Conservation (phyloP, 2,797 vertebrate species). For the Falco naumanni region DNA sequence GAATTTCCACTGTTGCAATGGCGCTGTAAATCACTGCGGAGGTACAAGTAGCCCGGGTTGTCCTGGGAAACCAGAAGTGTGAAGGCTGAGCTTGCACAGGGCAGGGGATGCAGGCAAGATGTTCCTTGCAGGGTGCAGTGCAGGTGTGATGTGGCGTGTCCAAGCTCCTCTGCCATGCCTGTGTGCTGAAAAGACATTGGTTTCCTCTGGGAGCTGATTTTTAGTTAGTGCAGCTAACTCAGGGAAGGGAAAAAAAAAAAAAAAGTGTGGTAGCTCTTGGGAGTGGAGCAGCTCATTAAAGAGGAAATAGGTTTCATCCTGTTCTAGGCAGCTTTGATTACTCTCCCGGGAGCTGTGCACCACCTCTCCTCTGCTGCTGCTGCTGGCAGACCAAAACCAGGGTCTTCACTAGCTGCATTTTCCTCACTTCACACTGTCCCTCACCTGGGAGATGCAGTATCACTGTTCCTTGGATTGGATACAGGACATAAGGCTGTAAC, state of each 20-base stretch:
- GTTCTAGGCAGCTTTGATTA: neutral
- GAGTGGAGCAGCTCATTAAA: neutral
- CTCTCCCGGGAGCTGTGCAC: neutral
- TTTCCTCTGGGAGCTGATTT: neutral
- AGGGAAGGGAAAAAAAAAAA: no score
- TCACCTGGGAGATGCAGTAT: neutral
- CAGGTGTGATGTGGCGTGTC: neutral
- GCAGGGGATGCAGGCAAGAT: neutral
- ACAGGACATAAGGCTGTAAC: accelerated
- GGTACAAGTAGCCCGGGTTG: neutral
- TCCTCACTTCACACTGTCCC: neutral
- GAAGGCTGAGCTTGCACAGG: neutral
- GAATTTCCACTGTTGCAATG: accelerated
- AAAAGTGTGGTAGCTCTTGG: neutral
- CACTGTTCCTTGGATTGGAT: accelerated
- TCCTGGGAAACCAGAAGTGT: neutral
- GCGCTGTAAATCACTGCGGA: neutral
- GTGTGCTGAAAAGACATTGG: neutral
- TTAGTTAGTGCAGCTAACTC: neutral
- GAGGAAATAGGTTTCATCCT: neutral
- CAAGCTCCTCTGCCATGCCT: accelerated
- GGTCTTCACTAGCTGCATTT: no score
- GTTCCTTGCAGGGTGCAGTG: neutral
- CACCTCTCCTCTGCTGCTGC: neutral
- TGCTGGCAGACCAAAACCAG: neutral